Base-by-base conservation (phyloP, 2,888 invertebrate genomes). In the Brachyopa scutellaris region DNA sequence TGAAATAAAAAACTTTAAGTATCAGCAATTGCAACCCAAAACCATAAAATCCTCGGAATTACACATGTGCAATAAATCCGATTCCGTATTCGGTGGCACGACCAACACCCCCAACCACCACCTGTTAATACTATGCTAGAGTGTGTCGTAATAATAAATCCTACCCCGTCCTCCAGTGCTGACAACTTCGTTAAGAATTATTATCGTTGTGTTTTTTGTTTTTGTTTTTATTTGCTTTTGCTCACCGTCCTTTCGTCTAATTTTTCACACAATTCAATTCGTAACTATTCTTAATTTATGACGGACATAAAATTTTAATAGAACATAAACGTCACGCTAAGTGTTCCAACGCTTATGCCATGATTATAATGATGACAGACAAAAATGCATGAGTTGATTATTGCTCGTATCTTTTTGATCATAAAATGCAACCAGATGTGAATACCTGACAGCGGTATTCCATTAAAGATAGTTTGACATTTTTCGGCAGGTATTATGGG, bases 261-360 rank as follows among this genome's bases (percentile, higher is more conserved):
- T 47, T 49, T 42, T 31, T 31, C 31, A 45, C 42, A 72, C 61
- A 70, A 61, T 61, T 29, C 61, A 33, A 61, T 69, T 59, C 69
- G 9, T 40, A 61, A 61, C 70, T 55, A 49, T 45, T 57, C n/a
- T 45, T 57, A 19, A 74, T 21, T 74, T 73, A 74, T 66, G 73
- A 49, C n/a, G 31, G 73, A 49, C 40, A 74, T 74, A 64, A 74
- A 74, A 57, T 57, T n/a, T 74, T 64, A 74, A 74, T 66, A 57
- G 64, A 49, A 74, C 29, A 38, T 74, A 38, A 51, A 42, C 7
- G 62, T 73, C 45, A 19, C 13, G 40, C 31, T 61, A 51, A 70
- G 64, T 64, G 62, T 62, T 11, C n/a, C 4, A 62, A 7, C 13
- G 45, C 9, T 47, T 61, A n/a, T 7, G 23, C 21, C 19, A 62